A percentile compares a stretch with the other conserved stretches of the same genome.
These are phyloP conservation scores for Falcunculus frontatus DNA, from an alignment of 2,113 vertebrate genomes.

Conservation along the genomic window DNA sequence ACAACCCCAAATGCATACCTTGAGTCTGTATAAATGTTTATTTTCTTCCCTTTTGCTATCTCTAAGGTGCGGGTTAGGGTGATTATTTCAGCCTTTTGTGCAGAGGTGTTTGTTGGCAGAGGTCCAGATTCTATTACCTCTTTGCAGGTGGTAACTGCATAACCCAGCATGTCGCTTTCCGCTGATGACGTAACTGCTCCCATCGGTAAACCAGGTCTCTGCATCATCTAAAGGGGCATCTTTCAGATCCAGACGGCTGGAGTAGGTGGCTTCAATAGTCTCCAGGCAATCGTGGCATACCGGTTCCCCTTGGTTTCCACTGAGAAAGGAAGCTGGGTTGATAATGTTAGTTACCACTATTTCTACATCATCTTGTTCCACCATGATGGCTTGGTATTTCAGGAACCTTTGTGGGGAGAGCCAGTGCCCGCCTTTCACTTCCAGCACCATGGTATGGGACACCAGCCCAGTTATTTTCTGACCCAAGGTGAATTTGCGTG, in stretches of 20 bases:
- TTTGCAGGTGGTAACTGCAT: neutral
- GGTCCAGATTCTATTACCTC: neutral
- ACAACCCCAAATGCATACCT: neutral
- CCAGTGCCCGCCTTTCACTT: too few relatives aligned
- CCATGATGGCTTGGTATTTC: too few relatives aligned
- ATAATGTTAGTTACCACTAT: too few relatives aligned
- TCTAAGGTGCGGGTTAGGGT: neutral
- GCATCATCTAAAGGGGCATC: neutral
- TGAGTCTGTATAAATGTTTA: neutral
- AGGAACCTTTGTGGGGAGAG: too few relatives aligned
- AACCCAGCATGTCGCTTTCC: neutral
- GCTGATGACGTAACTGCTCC: neutral
- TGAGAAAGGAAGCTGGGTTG: too few relatives aligned
- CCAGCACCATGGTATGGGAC: too few relatives aligned
- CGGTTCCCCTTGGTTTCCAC: too few relatives aligned
- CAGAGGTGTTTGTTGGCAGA: neutral
- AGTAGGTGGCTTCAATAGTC: neutral
- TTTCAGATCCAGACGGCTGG: neutral
- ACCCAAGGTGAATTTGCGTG: too few relatives aligned
- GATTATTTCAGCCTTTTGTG: neutral
- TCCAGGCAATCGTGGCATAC: neutral
- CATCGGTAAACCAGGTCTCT: neutral
- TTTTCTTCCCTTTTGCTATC: neutral
- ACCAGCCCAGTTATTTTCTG: too few relatives aligned
- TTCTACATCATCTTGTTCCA: too few relatives aligned